Conservation (phyloP, 2,113 vertebrate species). For the Plecturocebus donacophilus region DNA sequence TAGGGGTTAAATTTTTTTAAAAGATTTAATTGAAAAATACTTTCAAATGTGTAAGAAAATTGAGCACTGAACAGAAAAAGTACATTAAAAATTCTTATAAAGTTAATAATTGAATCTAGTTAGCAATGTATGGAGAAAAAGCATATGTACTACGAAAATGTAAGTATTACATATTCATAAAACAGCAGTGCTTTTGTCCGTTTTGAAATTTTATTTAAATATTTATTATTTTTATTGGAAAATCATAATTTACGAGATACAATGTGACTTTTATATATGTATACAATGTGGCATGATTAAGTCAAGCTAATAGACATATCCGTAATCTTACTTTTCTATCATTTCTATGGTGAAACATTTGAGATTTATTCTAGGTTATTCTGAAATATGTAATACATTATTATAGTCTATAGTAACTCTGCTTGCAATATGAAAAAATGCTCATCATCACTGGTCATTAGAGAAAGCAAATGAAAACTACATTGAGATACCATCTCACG, state of each 20-base stretch:
- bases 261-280: neutral
- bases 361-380: neutral
- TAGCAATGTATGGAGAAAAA: neutral
- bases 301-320: neutral
- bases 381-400: neutral
- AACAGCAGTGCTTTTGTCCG: neutral
- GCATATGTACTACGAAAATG: neutral
- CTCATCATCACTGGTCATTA: no score
- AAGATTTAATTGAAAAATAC: conserved; percentile 28
- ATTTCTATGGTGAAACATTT: neutral
- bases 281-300: neutral
- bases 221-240: neutral
- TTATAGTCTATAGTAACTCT: neutral
- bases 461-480: no score
- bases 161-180: conserved; percentile 19
- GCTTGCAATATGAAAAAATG: neutral
- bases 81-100: conserved; percentile 11
- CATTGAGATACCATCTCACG: no score
- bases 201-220: neutral
- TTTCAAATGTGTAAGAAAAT: conserved; percentile 24
- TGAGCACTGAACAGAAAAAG: neutral
- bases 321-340: neutral
- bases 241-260: neutral
- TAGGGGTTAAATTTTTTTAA: neutral
- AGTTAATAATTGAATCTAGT: conserved; percentile 19